Evolutionary conservation across 2,888 invertebrate genomes (phyloP).

Genomic region (Drosophila paucipuncta): DNA sequence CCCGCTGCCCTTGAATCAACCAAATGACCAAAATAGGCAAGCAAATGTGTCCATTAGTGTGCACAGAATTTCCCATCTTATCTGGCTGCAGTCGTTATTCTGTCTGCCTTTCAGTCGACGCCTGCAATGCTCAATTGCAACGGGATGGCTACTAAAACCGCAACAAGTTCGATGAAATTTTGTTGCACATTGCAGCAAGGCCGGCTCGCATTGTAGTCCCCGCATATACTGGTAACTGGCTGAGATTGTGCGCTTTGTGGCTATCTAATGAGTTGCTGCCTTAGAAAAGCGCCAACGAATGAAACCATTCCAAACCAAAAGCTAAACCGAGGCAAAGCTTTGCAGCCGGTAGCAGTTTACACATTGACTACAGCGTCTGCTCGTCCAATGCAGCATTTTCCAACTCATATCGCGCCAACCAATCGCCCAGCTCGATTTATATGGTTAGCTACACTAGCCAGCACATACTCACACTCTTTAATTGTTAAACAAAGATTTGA

Average conservation of each 20-base stretch:
- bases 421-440: background rate
- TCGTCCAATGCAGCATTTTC: constrained; percentile 57
- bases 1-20: constrained; percentile 16
- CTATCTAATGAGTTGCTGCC: constrained; percentile 58
- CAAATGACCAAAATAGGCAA: constrained; percentile 30
- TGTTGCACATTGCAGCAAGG: constrained; percentile 23
- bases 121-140: constrained; percentile 50
- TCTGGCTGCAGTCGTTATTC: constrained; percentile 45
- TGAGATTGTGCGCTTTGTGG: constrained; percentile 60
- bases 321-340: background rate
- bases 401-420: constrained; percentile 52
- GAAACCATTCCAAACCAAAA: constrained; percentile 20
- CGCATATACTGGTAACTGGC: constrained; percentile 17
- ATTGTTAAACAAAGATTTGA: background rate
- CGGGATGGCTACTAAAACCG: constrained; percentile 21
- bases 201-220: constrained; percentile 6
- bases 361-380: constrained; percentile 48
- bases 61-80: constrained; percentile 35
- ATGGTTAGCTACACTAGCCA: constrained; percentile 33
- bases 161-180: constrained; percentile 44
- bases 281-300: constrained; percentile 13
- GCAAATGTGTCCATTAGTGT: constrained; percentile 53
- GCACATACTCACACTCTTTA: constrained; percentile 8
- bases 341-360: constrained; percentile 12
- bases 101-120: constrained; percentile 52